These are phyloP conservation scores for Cheilinus undulatus DNA, from an alignment of 2,113 vertebrate species.

Conservation along the genomic window DNA sequence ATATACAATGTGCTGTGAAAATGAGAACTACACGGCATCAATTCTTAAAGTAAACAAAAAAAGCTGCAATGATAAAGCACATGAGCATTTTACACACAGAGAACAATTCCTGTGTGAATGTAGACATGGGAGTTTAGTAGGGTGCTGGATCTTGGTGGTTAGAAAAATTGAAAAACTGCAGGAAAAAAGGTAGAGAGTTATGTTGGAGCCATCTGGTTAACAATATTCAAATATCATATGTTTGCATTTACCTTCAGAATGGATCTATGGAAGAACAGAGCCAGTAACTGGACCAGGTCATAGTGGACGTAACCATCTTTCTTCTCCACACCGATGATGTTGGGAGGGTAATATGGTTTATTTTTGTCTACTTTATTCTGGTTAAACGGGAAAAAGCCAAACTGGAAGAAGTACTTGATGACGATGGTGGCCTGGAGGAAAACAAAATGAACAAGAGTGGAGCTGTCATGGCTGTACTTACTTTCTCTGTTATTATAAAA, in stretches of 20 bases:
- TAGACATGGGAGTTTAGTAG: too few relatives aligned
- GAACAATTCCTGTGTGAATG: too few relatives aligned
- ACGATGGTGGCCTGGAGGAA: conserved; percentile 90
- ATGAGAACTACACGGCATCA: too few relatives aligned
- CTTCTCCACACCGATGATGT: conserved; percentile 98
- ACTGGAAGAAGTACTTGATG: conserved; percentile 98
- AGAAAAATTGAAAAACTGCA: too few relatives aligned
- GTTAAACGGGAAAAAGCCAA: conserved; percentile 97
- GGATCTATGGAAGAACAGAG: conserved; percentile 97
- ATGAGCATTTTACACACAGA: too few relatives aligned
- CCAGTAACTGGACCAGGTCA: conserved; percentile 94
- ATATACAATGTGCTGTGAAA: too few relatives aligned
- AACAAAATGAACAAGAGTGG: conserved; percentile 5
- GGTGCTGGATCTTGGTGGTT: too few relatives aligned
- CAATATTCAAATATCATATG: too few relatives aligned
- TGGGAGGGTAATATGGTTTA: conserved; percentile 90
- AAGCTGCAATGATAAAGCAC: too few relatives aligned
- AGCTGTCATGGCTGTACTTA: background rate
- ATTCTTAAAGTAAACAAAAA: too few relatives aligned
- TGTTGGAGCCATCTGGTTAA: background rate
- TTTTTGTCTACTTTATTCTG: conserved; percentile 81
- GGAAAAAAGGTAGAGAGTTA: too few relatives aligned
- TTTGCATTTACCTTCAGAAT: conserved; percentile 90
- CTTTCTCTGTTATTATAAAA: too few relatives aligned
- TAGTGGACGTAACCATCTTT: conserved; percentile 97